These are phyloP conservation scores for Masticophis lateralis DNA, from an alignment of 2,797 vertebrate genomes.

Conservation along the genomic window DNA sequence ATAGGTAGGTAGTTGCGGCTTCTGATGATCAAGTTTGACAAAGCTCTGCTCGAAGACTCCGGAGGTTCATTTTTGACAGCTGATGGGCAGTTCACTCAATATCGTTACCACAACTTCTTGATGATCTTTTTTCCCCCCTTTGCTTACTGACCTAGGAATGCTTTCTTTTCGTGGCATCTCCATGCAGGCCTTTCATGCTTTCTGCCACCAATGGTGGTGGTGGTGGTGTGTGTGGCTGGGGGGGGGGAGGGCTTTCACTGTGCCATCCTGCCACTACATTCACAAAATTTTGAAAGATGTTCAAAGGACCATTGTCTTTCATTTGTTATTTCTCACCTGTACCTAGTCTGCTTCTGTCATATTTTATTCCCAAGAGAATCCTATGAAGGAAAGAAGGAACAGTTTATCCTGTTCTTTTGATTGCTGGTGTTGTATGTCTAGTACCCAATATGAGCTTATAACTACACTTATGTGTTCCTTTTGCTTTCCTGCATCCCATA, in stretches of 20 bases:
- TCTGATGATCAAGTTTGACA: not conserved
- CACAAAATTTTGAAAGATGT: not conserved
- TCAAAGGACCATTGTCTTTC: not conserved
- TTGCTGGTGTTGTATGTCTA: not conserved
- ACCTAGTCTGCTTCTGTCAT: not conserved
- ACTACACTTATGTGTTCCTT: not conserved
- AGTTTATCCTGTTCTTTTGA: not conserved
- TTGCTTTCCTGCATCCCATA: constrained; percentile 3
- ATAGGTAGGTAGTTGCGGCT: not conserved
- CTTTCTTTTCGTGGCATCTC: not conserved
- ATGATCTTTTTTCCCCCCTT: not conserved
- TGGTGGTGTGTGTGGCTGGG: not conserved
- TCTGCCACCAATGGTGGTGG: not conserved
- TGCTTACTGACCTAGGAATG: not conserved
- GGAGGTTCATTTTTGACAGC: not conserved
- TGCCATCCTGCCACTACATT: not conserved
- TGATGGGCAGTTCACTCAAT: not conserved
- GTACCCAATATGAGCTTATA: not conserved
- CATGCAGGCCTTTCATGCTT: not conserved
- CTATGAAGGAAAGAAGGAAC: no score
- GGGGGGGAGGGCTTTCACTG: not conserved
- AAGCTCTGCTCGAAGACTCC: not conserved
- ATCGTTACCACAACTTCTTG: not conserved
- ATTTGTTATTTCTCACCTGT: not conserved
- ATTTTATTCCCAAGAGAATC: not conserved